A percentile compares a stretch with the other conserved stretches of the same genome.
phyloP scores from a whole-genome alignment of 37 sponge, comb jelly and placozoan genomes.

The Cladorhizidae sp. region DNA sequence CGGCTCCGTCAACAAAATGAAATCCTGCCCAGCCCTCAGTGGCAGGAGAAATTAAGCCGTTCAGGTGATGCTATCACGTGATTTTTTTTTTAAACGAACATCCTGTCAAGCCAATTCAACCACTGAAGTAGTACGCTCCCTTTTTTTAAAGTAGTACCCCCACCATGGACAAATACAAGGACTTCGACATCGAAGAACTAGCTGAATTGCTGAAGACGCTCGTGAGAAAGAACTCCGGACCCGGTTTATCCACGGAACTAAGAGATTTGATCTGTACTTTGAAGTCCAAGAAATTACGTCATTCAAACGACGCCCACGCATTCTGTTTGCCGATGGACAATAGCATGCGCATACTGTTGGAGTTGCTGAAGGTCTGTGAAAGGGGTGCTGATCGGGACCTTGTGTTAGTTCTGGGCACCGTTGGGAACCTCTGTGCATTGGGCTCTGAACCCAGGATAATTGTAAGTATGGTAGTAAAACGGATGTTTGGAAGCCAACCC shows the following conservation, averaged over 20 bases:
- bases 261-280: conserved; percentile 27
- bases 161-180: conserved; percentile 1
- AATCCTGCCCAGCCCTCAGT: too few species aligned
- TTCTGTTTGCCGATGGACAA: conserved; percentile 13
- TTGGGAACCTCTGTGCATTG: conserved; percentile 63
- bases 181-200: conserved; percentile 15
- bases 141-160: too few species aligned
- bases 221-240: neutral
- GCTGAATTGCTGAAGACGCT: conserved; percentile 5
- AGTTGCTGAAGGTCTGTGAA: conserved; percentile 11
- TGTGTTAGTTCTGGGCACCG: conserved; percentile 24
- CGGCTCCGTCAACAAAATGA: too few species aligned
- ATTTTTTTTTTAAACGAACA: too few species aligned
- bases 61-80: too few species aligned
- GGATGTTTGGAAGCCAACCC: too few species aligned
- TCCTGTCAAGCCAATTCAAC: too few species aligned
- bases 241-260: neutral
- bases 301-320: conserved; percentile 18
- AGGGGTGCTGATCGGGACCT: conserved; percentile 2
- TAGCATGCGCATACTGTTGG: conserved; percentile 13
- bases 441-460: conserved; percentile 11
- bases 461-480: conserved; percentile 13
- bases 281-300: conserved; percentile 57
- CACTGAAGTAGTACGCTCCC: too few species aligned
- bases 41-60: too few species aligned